Evolutionary conservation across 1,140 invertebrate species (phyloP).

Genomic region (Eubasilissa regina): DNA sequence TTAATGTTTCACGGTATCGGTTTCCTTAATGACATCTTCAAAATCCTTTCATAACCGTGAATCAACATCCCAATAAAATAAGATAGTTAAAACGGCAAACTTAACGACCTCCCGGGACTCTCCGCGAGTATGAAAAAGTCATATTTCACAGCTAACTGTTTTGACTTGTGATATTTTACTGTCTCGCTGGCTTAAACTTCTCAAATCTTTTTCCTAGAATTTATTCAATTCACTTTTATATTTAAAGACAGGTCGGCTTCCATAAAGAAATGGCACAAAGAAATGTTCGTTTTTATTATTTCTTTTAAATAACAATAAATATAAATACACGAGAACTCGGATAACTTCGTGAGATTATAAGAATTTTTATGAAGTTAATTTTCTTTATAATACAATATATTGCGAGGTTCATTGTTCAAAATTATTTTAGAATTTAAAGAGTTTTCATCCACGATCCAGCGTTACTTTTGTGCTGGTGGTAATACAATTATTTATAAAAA

Average conservation of each 20-base stretch:
- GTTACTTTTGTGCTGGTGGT: no score
- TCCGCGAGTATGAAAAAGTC: conserved; percentile 19
- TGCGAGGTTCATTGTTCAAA: no score
- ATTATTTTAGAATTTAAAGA: no score
- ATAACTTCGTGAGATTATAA: no score
- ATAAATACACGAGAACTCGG: no score
- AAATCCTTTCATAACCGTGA: conserved; percentile 24
- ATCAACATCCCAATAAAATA: conserved; percentile 22
- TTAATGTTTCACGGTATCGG: conserved; percentile 11
- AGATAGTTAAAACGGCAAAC: conserved; percentile 30
- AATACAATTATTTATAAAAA: no score
- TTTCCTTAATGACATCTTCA: conserved; percentile 33
- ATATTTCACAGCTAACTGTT: conserved; percentile 38
- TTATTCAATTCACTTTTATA: conserved; percentile 12
- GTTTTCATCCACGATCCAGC: no score
- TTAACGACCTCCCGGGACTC: conserved; percentile 30
- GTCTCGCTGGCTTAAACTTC: conserved; percentile 27
- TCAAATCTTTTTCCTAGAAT: conserved; percentile 31
- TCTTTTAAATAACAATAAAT: no score
- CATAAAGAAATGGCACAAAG: no score
- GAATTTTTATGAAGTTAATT: no score
- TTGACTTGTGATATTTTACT: conserved; percentile 34
- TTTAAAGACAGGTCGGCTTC: not conserved
- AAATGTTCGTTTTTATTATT: no score
- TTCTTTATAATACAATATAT: no score